Percentiles rank a stretch among this genome's conserved stretches.
Conservation (phyloP, 2,797 vertebrate species). For the Dicrostonyx torquatus region DNA sequence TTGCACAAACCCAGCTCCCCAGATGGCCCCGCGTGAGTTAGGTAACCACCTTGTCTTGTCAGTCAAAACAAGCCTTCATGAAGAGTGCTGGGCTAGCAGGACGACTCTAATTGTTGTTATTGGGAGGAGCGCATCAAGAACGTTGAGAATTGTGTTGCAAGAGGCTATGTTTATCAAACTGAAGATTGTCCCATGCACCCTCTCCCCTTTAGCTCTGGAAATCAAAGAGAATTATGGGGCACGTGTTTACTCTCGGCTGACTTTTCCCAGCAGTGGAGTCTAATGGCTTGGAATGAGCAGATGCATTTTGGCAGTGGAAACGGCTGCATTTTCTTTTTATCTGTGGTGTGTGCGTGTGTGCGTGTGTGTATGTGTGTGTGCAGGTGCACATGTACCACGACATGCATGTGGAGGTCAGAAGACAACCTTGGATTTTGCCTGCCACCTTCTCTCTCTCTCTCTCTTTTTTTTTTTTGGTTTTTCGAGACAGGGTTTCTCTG, state of each 20-base stretch:
- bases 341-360: not conserved
- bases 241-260: not conserved
- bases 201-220: conserved; percentile 39
- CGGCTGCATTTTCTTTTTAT: not conserved
- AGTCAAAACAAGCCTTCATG: conserved; percentile 64
- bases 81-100: conserved; percentile 41
- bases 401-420: not conserved
- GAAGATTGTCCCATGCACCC: conserved; percentile 32
- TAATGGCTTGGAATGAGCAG: not conserved
- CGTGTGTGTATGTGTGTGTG: too few species aligned
- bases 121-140: conserved; percentile 32
- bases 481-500: too few species aligned
- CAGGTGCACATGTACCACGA: not conserved
- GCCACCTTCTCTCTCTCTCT: too few species aligned
- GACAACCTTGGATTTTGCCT: not conserved
- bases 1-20: conserved; percentile 49
- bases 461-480: too few species aligned
- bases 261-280: conserved; percentile 37
- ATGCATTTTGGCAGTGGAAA: not conserved
- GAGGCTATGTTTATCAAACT: conserved; percentile 68
- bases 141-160: conserved; percentile 57
- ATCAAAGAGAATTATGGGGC: conserved; percentile 29
- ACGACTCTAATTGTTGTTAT: conserved; percentile 65
- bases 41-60: conserved; percentile 56
- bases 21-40: not conserved